Evolutionary conservation across 1,140 invertebrate species (phyloP).

Genomic region (Solenopsis fugax): DNA sequence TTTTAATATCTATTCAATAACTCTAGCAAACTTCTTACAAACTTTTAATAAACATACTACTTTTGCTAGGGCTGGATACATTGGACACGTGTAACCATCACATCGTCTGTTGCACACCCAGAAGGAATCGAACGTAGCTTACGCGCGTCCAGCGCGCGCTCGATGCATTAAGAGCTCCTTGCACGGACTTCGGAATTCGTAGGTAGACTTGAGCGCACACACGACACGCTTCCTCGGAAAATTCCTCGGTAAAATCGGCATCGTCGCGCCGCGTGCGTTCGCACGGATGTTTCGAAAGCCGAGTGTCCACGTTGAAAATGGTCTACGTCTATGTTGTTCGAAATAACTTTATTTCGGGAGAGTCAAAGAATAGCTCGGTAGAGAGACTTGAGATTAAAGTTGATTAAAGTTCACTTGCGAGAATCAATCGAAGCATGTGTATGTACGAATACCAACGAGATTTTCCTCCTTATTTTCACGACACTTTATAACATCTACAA

Average conservation of each 20-base stretch:
- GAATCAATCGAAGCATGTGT: too few relatives aligned
- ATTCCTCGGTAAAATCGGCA: background rate
- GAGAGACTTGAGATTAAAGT: too few relatives aligned
- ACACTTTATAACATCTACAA: too few relatives aligned
- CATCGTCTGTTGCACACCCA: background rate
- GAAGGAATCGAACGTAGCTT: background rate
- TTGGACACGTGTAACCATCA: background rate
- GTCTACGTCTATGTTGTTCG: background rate
- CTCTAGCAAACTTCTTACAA: too few relatives aligned
- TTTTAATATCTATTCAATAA: too few relatives aligned
- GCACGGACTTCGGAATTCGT: conserved; percentile 8
- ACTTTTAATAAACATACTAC: too few relatives aligned
- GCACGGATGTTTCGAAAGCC: background rate
- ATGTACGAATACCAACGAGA: too few relatives aligned
- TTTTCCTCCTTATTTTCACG: too few relatives aligned
- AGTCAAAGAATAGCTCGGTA: background rate
- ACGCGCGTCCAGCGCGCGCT: background rate
- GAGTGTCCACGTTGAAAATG: background rate
- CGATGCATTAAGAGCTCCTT: background rate
- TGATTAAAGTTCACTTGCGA: too few relatives aligned
- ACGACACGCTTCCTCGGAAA: background rate
- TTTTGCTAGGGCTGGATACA: too few relatives aligned
- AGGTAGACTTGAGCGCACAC: background rate
- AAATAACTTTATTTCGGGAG: background rate
- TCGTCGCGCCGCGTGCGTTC: background rate